These are phyloP conservation scores for Mercenaria mercenaria DNA, from an alignment of 1,140 invertebrate species.

Conservation along the genomic window DNA sequence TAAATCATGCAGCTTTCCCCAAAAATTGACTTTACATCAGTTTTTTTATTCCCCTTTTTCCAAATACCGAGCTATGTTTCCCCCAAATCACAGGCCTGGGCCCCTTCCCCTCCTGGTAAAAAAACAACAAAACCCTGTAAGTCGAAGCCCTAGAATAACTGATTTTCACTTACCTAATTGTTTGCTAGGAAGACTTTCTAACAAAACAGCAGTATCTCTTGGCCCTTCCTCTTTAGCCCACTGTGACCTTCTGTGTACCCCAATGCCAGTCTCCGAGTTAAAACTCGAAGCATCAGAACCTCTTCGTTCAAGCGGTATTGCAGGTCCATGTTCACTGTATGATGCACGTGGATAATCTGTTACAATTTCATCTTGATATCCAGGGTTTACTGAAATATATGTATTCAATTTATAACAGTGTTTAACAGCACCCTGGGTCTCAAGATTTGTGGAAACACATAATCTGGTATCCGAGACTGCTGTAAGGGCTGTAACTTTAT, in stretches of 20 bases:
- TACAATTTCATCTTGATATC: constrained; percentile 45
- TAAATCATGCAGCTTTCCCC: too few species aligned
- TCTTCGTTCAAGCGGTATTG: constrained; percentile 50
- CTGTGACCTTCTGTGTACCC: constrained; percentile 5
- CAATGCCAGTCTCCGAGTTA: background rate
- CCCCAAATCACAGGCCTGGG: too few species aligned
- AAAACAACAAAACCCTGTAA: too few species aligned
- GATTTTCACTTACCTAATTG: constrained; percentile 71
- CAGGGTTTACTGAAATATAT: constrained; percentile 70
- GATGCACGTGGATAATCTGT: constrained; percentile 12
- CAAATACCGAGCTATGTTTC: too few species aligned
- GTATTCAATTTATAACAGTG: too few species aligned
- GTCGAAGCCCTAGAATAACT: too few species aligned
- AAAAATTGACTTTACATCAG: too few species aligned
- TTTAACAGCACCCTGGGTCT: background rate
- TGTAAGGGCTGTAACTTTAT: background rate
- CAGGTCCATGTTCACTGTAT: constrained; percentile 40
- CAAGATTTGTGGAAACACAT: background rate
- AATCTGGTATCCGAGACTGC: background rate
- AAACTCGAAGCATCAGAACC: constrained; percentile 33
- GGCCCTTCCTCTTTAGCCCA: constrained; percentile 68
- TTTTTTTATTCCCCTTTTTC: too few species aligned
- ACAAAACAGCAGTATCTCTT: constrained; percentile 69
- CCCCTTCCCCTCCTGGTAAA: too few species aligned
- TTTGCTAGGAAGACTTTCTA: constrained; percentile 76